Base-by-base conservation (phyloP, 2,113 vertebrate species). In the Syngnathus scovelli region DNA sequence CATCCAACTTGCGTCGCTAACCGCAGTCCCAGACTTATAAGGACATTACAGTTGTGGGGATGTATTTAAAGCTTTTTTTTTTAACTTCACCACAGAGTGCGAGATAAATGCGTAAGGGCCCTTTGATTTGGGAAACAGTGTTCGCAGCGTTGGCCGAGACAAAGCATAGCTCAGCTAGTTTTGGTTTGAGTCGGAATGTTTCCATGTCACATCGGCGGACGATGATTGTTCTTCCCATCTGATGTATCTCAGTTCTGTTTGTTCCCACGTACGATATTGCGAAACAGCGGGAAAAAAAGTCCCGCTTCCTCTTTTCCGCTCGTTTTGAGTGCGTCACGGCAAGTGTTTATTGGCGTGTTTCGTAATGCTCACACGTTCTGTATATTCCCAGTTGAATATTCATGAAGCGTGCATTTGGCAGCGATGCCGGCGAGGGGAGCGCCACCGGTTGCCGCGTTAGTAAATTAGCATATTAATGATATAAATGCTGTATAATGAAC, bases 381-480 rank as follows among this genome's bases (percentile, higher is more conserved):
- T 43, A 54, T 67, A 66, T 76, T 72, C 76, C 62, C 71, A 79
- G 82, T 83, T 44, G 79, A 87, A 89, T 82, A 89, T 90, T 89
- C 81, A 86, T 87, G 80, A 82, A 75, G 54, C 71, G 76, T 76
- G 66, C 73, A 78, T 79, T 85, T 89, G 76, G 83, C 80, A 85
- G 70, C 52, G 58, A 44, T 38, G 55, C 65, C 67, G 76, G 74
- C 76, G 55, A 55, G 67, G 43, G 37, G 61, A 79, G 72, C 68
- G 33, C 74, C 75, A 76, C 75, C 74, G 65, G 75, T 88, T 78
- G 78, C 72, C 10, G 48, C 61, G 65, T 55, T 63, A 62, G 59
- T 54, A 56, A 70, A 90, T 90, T 89, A 85, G 62, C 88, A 91
- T 91, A 89, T 90, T 91, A 89, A 90, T 89, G 74, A 77, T 60